These are phyloP conservation scores for Heterocephalus glaber DNA, from an alignment of 2,113 vertebrate genomes.

Conservation along the genomic window DNA sequence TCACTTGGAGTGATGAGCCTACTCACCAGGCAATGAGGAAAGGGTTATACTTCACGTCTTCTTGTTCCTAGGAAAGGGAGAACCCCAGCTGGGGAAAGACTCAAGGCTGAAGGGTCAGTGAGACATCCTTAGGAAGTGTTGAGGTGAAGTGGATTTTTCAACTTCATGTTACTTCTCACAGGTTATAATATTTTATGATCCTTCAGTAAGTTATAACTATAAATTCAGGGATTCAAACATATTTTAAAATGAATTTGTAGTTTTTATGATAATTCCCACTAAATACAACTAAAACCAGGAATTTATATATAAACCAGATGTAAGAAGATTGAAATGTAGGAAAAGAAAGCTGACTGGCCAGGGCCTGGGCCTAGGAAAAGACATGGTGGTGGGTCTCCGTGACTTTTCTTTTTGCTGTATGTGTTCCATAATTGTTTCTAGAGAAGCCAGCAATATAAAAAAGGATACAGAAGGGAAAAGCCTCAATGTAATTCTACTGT, in stretches of 20 bases:
- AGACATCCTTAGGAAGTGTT: not conserved
- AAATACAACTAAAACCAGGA: not conserved
- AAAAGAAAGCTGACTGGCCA: not conserved
- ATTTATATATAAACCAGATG: not conserved
- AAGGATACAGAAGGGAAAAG: not conserved
- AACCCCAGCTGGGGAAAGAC: not conserved
- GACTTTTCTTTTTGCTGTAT: not conserved
- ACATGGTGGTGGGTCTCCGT: fast-evolving
- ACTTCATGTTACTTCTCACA: not conserved
- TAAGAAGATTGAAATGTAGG: not conserved
- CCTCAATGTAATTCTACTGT: not conserved
- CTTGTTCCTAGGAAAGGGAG: not conserved
- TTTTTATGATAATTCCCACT: not conserved
- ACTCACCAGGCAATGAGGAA: not conserved
- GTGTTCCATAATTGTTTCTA: not conserved
- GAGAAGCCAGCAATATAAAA: not conserved
- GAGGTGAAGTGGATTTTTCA: not conserved
- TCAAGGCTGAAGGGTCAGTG: not conserved
- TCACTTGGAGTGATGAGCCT: not conserved
- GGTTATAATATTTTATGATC: not conserved
- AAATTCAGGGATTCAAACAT: not conserved
- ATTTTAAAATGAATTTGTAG: not conserved
- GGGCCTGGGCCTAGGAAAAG: not conserved
- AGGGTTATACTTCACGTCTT: not conserved
- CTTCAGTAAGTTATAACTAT: not conserved